Conservation (phyloP, 2,888 invertebrate species). For the Spisula solida region DNA sequence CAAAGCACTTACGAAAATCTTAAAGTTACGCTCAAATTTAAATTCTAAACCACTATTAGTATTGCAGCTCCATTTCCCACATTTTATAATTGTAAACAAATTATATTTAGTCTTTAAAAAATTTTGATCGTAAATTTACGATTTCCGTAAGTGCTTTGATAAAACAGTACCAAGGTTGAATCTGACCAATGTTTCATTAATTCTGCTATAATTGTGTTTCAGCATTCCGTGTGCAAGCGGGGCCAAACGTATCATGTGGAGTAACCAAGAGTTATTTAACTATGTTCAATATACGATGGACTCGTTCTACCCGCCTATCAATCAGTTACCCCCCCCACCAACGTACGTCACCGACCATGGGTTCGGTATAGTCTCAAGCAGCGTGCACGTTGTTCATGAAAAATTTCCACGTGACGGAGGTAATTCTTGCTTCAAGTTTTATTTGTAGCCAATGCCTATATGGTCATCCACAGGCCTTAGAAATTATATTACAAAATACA, state of each 20-base stretch:
- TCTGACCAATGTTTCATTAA: background rate
- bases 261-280: slow-evolving; percentile 53
- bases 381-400: slow-evolving; percentile 32
- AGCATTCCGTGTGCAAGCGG: slow-evolving; percentile 31
- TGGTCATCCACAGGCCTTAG: no score
- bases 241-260: slow-evolving; percentile 13
- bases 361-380: slow-evolving; percentile 39
- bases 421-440: background rate
- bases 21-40: no score
- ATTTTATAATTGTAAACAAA: no score
- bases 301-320: slow-evolving; percentile 21
- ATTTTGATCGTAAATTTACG: no score
- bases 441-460: no score
- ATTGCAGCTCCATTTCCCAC: no score
- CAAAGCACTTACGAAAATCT: no score
- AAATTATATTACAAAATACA: no score
- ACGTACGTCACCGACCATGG: slow-evolving; percentile 30
- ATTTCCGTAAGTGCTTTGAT: background rate
- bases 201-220: background rate
- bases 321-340: slow-evolving; percentile 34
- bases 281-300: slow-evolving; percentile 34
- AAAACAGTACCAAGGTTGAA: background rate
- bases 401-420: slow-evolving; percentile 25
- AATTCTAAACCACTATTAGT: no score
- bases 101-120: no score